These are phyloP conservation scores for Acleris holmiana DNA, from an alignment of 2,888 invertebrate genomes.

Conservation along the genomic window DNA sequence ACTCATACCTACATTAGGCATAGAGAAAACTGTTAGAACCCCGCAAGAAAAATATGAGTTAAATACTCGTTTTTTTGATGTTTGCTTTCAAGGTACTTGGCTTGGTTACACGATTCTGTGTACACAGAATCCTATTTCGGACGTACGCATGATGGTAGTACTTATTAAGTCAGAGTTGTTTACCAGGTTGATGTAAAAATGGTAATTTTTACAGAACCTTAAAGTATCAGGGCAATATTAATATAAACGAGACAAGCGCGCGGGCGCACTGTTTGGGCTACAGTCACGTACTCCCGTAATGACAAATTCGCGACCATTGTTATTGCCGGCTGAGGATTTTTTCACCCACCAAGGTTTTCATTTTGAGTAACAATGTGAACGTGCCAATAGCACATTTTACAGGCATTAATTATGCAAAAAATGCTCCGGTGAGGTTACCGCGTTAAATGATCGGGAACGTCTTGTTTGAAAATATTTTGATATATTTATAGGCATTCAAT, in stretches of 20 bases:
- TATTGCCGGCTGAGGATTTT: conserved; percentile 68
- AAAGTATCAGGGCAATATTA: conserved; percentile 76
- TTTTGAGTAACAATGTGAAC: conserved; percentile 71
- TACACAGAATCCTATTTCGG: too few relatives aligned
- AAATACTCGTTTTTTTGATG: too few relatives aligned
- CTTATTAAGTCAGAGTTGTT: neutral
- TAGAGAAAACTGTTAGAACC: too few relatives aligned
- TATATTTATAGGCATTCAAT: neutral
- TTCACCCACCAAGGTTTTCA: conserved; percentile 70
- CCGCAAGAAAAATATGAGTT: too few relatives aligned
- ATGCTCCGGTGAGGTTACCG: conserved; percentile 35
- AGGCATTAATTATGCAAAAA: conserved; percentile 71
- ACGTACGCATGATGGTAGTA: too few relatives aligned
- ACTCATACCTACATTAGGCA: too few relatives aligned
- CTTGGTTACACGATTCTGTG: too few relatives aligned
- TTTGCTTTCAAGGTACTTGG: too few relatives aligned
- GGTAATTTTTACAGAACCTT: conserved; percentile 36
- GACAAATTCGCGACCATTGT: conserved; percentile 78
- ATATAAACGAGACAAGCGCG: conserved; percentile 68
- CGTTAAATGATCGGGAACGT: conserved; percentile 29
- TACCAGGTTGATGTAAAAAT: neutral
- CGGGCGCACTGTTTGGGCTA: conserved; percentile 61
- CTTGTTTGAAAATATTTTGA: neutral
- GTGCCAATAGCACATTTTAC: conserved; percentile 73
- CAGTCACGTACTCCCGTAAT: conserved; percentile 77